phyloP scores from a whole-genome alignment of 2,113 vertebrate species.

The Euleptes europaea region DNA sequence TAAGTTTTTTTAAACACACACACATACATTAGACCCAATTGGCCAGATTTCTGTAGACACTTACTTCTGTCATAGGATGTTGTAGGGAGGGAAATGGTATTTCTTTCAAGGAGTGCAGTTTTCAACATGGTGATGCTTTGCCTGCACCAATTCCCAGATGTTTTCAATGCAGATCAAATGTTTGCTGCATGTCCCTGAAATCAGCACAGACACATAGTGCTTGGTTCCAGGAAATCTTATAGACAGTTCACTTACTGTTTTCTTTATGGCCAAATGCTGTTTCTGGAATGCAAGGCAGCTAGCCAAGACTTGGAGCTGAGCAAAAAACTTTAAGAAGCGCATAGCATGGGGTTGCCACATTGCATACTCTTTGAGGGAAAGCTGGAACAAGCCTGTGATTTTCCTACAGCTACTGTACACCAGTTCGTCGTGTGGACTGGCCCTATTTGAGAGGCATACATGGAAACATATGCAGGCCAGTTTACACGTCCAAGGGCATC shows the following conservation, averaged over 20 bases:
- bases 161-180: slow-evolving; percentile 10
- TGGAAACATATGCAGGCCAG: background rate
- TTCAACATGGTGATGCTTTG: background rate
- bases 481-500: background rate
- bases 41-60: background rate
- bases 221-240: slow-evolving; percentile 12
- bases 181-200: background rate
- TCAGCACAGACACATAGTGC: slow-evolving; percentile 3
- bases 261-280: background rate
- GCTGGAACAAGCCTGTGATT: background rate
- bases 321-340: background rate
- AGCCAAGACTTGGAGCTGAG: background rate
- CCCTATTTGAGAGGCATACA: background rate
- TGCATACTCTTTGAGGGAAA: background rate
- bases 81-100: background rate
- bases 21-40: background rate
- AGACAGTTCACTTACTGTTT: background rate
- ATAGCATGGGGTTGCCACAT: background rate
- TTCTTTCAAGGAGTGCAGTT: background rate
- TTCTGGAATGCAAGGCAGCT: background rate
- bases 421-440: too few species aligned
- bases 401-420: background rate
- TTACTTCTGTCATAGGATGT: background rate
- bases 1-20: background rate
- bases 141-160: background rate